Conservation (phyloP, 2,113 vertebrate genomes). For the Larimichthys crocea region DNA sequence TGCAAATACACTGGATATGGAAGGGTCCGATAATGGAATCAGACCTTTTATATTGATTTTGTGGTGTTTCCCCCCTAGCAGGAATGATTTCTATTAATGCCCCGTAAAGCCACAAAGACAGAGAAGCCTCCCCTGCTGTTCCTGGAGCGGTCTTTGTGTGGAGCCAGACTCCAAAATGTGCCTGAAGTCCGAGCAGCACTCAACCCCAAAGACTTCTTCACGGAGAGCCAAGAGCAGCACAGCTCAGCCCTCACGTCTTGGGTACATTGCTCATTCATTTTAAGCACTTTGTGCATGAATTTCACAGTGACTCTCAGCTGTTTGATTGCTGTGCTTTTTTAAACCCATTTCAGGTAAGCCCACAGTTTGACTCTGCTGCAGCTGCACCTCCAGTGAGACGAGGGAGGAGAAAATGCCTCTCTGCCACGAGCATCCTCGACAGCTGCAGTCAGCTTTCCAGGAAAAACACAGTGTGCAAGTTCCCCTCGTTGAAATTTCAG, state of each 20-base stretch:
- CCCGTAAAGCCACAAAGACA: conserved; percentile 85
- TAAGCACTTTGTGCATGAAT: neutral
- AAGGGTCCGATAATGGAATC: neutral
- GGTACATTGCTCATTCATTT: conserved; percentile 60
- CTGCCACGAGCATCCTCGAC: conserved; percentile 57
- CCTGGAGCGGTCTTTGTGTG: conserved; percentile 84
- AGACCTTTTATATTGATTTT: too few relatives aligned
- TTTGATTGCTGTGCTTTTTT: neutral
- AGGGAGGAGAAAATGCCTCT: conserved; percentile 35
- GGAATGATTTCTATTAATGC: conserved; percentile 86
- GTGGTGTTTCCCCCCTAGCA: neutral
- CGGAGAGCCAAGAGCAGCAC: conserved; percentile 72
- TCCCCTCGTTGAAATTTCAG: conserved; percentile 84
- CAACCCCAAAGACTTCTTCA: conserved; percentile 83
- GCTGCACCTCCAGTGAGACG: conserved; percentile 53
- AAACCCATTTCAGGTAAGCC: conserved; percentile 83
- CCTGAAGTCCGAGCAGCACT: conserved; percentile 66
- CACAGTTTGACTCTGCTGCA: conserved; percentile 86
- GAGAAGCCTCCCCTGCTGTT: conserved; percentile 87
- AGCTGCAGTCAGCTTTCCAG: conserved; percentile 60
- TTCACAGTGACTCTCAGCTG: neutral
- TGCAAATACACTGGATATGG: neutral
- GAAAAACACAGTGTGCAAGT: conserved; percentile 81
- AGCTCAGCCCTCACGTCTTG: conserved; percentile 61
- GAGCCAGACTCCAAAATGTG: conserved; percentile 77